A percentile compares a stretch with the other conserved stretches of the same genome.
Evolutionary conservation across 1,140 invertebrate species (phyloP).

Genomic region (Neodiprion pinetum): DNA sequence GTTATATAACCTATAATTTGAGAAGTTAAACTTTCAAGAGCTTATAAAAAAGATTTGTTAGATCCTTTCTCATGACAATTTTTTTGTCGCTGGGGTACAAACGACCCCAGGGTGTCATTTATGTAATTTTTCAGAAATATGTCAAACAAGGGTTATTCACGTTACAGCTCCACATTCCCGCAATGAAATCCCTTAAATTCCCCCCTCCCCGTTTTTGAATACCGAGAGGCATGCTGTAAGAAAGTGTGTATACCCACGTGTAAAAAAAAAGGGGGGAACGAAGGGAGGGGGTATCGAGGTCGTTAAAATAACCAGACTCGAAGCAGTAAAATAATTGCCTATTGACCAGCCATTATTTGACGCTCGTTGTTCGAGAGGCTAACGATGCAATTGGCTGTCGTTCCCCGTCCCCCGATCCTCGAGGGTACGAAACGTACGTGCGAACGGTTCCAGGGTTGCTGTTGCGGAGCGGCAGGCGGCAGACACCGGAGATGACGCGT

Average conservation of each 20-base stretch:
- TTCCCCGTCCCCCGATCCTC: constrained; percentile 16
- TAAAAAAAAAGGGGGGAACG: too few species aligned
- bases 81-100: too few species aligned
- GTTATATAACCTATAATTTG: too few species aligned
- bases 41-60: too few species aligned
- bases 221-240: not conserved
- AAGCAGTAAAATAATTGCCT: not conserved
- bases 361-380: not conserved
- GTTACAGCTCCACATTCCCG: too few species aligned
- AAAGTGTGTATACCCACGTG: too few species aligned
- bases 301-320: not conserved
- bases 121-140: too few species aligned
- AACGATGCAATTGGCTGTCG: constrained; percentile 2
- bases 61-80: too few species aligned
- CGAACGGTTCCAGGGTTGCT: constrained; percentile 9
- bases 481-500: constrained; percentile 42
- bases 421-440: constrained; percentile 14
- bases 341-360: constrained; percentile 2
- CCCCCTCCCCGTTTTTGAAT: not conserved
- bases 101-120: too few species aligned
- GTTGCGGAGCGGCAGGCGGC: constrained; percentile 9
- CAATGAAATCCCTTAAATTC: too few species aligned
- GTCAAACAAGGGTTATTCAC: too few species aligned
- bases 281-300: not conserved
- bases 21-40: too few species aligned